Conservation (phyloP, 2,113 vertebrate genomes). For the Hymenochirus boettgeri region DNA sequence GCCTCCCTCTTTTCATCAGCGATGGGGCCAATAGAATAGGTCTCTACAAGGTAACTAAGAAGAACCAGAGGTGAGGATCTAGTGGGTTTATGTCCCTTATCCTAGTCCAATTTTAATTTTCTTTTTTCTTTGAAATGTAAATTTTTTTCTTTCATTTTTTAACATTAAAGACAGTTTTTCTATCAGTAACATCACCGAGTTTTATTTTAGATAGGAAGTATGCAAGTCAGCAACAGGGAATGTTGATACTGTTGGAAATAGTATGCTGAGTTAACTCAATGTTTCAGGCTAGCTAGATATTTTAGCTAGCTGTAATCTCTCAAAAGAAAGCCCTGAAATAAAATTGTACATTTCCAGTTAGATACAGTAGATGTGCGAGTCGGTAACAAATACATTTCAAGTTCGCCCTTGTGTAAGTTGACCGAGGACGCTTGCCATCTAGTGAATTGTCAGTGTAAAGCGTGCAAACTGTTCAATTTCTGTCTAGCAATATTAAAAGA, state of each 20-base stretch:
- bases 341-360: conserved; percentile 37
- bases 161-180: too few relatives aligned
- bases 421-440: conserved; percentile 30
- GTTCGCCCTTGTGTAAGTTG: background rate
- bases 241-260: conserved; percentile 20
- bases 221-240: conserved; percentile 35
- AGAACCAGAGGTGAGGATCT: too few relatives aligned
- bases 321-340: conserved; percentile 30
- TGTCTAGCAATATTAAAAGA: too few relatives aligned
- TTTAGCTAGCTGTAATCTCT: conserved; percentile 41
- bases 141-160: too few relatives aligned
- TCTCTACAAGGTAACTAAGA: too few relatives aligned
- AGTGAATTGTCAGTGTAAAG: background rate
- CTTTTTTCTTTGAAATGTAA: too few relatives aligned
- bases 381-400: conserved; percentile 22
- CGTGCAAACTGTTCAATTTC: too few relatives aligned
- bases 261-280: conserved; percentile 33
- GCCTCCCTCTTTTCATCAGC: too few relatives aligned
- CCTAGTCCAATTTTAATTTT: too few relatives aligned
- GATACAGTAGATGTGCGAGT: conserved; percentile 33
- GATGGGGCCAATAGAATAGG: too few relatives aligned
- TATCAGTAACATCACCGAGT: too few relatives aligned
- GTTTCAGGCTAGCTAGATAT: conserved; percentile 38
- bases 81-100: too few relatives aligned
- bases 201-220: conserved; percentile 23